Evolutionary conservation across 2,888 invertebrate species (phyloP), one percentile per base, ranked within the genome.

Genomic region (Portevinia maculata): DNA sequence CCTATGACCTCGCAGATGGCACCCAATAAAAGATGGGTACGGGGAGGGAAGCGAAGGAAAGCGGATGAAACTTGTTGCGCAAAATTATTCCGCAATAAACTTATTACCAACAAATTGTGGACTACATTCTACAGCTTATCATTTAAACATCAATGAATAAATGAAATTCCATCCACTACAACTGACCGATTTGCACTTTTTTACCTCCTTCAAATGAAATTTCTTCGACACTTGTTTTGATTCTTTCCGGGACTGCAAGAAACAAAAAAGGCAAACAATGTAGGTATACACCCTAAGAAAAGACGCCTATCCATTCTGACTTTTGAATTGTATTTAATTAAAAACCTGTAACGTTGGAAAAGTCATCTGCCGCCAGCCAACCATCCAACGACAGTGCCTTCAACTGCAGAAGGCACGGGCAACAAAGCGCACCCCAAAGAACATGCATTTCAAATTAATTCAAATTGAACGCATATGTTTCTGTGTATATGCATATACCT

Each of bases 321-420:
- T 44, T 52, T 46, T 81, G 59, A 76, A 76, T 76, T 76, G 70
- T 81, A 70, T 81, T 83, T 83, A 83, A 83, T 83, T 83, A 83
- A 83, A 83, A 76, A 83, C 67, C 65, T 67, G 65, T 78, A 83
- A 65, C 60, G 55, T 67, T 78, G 71, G 71, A 41, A 71, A 71
- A 83, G 83, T 73, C 83, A 78, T 73, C 71, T 78, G 78, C 55
- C 71, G 59, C 52, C 60, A 67, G 73, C 34, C 32, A 24, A 48
- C 24, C 48, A 48, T 24, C 59, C 28, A 57, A 41, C 39, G 32
- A 17, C 41, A 41, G 50, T 48, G 32, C 44, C 39, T 21, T 32
- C 48, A 37, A 21, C 41, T 24, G 41, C 46, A 46, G 21, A 28
- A 48, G 44, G 7, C 8, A 11, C 74, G 28, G 39, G 44, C 64